Percentiles rank a stretch among this genome's conserved stretches.
These are phyloP conservation scores for Characodon lateralis DNA, from an alignment of 2,797 vertebrate species.

Conservation along the genomic window DNA sequence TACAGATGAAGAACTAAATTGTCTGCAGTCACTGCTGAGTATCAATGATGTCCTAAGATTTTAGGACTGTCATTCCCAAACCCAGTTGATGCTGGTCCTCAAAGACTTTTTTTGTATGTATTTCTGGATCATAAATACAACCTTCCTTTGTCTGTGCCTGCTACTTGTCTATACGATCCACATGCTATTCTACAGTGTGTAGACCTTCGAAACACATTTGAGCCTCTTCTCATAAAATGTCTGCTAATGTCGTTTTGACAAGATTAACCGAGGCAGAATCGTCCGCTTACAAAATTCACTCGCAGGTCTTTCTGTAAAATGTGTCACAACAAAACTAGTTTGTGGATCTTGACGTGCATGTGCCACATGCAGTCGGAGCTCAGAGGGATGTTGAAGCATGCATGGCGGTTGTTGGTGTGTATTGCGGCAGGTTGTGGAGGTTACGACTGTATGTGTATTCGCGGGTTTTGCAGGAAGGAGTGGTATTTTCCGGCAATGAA, in stretches of 20 bases:
- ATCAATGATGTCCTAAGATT: not conserved
- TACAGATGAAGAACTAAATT: not conserved
- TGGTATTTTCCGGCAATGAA: constrained; percentile 45
- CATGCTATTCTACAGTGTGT: constrained; percentile 34
- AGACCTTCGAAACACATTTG: constrained; percentile 69
- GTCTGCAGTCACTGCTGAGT: not conserved
- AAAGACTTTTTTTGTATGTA: constrained; percentile 37
- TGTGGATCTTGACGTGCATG: constrained; percentile 57
- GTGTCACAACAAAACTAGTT: constrained; percentile 71
- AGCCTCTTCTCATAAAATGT: constrained; percentile 54
- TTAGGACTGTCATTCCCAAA: constrained; percentile 4
- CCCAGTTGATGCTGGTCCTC: constrained; percentile 11
- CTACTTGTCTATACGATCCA: constrained; percentile 43
- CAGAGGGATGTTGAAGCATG: constrained; percentile 64
- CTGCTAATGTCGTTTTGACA: constrained; percentile 67
- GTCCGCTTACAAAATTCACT: constrained; percentile 50
- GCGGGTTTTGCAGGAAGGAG: constrained; percentile 18
- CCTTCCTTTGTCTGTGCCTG: constrained; percentile 34
- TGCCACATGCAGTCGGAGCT: constrained; percentile 64
- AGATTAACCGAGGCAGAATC: constrained; percentile 72
- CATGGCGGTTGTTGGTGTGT: constrained; percentile 63
- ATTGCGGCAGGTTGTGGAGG: constrained; percentile 55
- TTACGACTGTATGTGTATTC: constrained; percentile 18
- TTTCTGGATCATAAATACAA: constrained; percentile 37
- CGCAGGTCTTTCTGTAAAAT: constrained; percentile 56